Evolutionary conservation across 2,113 vertebrate genomes (phyloP).

Genomic region (Empidonax traillii): DNA sequence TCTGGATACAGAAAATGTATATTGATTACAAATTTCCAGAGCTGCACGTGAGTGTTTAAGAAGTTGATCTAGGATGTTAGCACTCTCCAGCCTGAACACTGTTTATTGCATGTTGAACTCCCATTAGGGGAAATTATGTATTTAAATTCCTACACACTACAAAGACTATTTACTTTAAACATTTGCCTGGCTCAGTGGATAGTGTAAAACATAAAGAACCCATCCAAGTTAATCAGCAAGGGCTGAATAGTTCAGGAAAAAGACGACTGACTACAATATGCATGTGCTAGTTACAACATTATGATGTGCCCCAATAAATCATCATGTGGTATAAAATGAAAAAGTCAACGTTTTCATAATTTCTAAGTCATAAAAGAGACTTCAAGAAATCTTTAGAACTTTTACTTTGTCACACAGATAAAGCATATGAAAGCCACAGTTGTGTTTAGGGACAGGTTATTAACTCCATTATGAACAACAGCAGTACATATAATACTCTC

Average conservation of each 20-base stretch:
- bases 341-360: background rate
- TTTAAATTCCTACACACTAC: constrained; percentile 29
- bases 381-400: background rate
- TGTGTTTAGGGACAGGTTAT: background rate
- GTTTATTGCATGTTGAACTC: background rate
- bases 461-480: background rate
- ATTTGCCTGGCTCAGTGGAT: background rate
- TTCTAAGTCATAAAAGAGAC: background rate
- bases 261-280: background rate
- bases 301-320: background rate
- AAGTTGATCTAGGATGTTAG: background rate
- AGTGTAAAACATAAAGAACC: background rate
- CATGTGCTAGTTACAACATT: background rate
- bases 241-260: background rate
- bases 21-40: background rate
- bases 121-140: background rate
- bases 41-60: background rate
- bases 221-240: background rate
- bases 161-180: background rate
- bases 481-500: background rate
- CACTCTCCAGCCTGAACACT: background rate
- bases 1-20: background rate
- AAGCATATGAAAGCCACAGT: background rate
- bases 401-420: background rate
- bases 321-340: background rate